Percentiles rank a stretch among this genome's conserved stretches.
These are phyloP conservation scores for Tachina grossa DNA, from an alignment of 2,888 invertebrate genomes.

Conservation along the genomic window DNA sequence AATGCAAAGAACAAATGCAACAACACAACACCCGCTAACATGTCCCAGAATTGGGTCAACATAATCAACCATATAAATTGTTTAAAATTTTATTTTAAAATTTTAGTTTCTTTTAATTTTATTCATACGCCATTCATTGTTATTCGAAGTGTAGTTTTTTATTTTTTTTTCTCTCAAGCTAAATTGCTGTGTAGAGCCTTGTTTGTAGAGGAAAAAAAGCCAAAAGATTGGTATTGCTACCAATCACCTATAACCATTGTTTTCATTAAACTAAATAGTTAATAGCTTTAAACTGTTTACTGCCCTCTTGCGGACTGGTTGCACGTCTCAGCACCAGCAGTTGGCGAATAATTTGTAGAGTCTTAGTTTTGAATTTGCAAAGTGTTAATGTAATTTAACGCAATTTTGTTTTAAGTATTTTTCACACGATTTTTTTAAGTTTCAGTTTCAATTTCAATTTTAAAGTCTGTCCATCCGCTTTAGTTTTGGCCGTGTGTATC, in stretches of 20 bases:
- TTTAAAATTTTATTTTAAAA: conserved; percentile 45
- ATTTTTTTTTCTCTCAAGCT: neutral
- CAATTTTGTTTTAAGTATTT: conserved; percentile 72
- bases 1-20: conserved; percentile 27
- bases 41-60: conserved; percentile 77
- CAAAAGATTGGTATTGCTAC: conserved; percentile 26
- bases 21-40: conserved; percentile 72
- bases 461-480: neutral
- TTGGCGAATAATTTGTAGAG: conserved; percentile 44
- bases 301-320: neutral
- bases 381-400: conserved; percentile 72
- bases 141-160: neutral
- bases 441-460: neutral
- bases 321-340: conserved; percentile 9
- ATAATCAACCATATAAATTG: conserved; percentile 71
- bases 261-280: neutral
- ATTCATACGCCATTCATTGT: conserved; percentile 36
- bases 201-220: neutral
- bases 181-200: neutral
- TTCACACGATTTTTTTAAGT: conserved; percentile 73
- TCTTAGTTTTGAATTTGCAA: conserved; percentile 30
- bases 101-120: conserved; percentile 38
- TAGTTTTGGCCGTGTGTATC: conserved; percentile 13
- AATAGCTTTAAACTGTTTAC: neutral
- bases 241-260: conserved; percentile 51